Conservation (phyloP, 2,113 vertebrate species). For the Eclectus roratus region DNA sequence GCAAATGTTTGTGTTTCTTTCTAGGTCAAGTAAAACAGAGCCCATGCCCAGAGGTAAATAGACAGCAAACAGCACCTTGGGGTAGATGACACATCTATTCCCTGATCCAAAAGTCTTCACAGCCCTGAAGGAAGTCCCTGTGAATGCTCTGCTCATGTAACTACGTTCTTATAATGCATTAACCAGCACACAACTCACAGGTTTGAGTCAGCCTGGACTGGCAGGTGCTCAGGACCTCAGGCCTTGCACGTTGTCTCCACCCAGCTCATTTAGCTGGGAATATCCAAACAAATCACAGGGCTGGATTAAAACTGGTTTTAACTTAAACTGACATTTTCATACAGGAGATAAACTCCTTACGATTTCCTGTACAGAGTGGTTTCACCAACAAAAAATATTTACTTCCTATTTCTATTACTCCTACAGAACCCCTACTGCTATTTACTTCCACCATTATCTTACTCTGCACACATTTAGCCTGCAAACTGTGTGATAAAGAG, state of each 20-base stretch:
- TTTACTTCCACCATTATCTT: not conserved
- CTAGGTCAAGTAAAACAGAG: not conserved
- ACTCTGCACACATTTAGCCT: not conserved
- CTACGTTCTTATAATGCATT: rapidly evolving
- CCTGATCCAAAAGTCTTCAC: not conserved
- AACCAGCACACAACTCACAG: rapidly evolving
- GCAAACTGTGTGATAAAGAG: not conserved
- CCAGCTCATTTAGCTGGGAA: not conserved
- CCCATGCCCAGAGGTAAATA: not conserved
- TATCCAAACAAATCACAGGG: not conserved
- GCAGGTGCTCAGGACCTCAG: not conserved
- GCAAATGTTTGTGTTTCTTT: not conserved
- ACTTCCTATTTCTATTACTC: not conserved
- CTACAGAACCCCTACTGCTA: not conserved
- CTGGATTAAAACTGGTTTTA: not conserved
- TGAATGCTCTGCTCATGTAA: not conserved
- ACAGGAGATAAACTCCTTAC: not conserved
- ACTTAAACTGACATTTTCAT: not conserved
- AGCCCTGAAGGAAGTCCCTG: not conserved
- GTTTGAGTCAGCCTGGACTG: rapidly evolving
- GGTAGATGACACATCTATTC: not conserved
- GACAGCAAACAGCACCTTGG: not conserved
- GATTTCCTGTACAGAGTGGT: not conserved
- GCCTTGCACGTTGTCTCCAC: not conserved
- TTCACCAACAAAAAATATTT: not conserved